phyloP scores from a whole-genome alignment of 2,113 vertebrate genomes.

The Laticauda colubrina region DNA sequence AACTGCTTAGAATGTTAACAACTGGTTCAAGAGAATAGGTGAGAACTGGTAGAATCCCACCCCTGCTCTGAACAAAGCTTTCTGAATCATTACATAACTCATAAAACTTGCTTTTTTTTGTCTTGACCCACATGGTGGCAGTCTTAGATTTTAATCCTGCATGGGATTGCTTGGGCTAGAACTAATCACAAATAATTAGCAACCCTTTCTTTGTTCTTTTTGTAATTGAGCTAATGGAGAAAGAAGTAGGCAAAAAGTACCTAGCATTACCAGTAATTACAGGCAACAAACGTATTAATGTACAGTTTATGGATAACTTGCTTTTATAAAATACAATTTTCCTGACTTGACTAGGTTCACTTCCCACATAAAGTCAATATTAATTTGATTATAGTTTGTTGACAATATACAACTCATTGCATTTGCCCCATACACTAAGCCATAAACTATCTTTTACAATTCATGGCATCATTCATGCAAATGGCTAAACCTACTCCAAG shows the following conservation, averaged over 20 bases:
- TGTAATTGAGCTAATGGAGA: constrained; percentile 1
- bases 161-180: constrained; percentile 13
- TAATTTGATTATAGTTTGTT: not conserved
- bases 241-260: not conserved
- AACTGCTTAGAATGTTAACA: too few relatives aligned
- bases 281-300: not conserved
- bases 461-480: not conserved
- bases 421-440: not conserved
- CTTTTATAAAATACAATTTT: not conserved
- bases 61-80: not conserved
- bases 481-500: not conserved
- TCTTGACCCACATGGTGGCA: not conserved
- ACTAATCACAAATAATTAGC: constrained; percentile 11
- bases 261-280: not conserved
- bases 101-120: not conserved
- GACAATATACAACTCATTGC: not conserved
- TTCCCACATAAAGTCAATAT: not conserved
- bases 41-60: too few relatives aligned
- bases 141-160: constrained; percentile 9
- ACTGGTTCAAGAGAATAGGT: too few relatives aligned
- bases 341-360: not conserved
- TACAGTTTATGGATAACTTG: not conserved
- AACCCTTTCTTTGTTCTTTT: constrained; percentile 23
- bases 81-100: not conserved
- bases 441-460: not conserved